Evolutionary conservation across 2,797 vertebrate genomes (phyloP).

Genomic region (Gymnothorax reevesii): DNA sequence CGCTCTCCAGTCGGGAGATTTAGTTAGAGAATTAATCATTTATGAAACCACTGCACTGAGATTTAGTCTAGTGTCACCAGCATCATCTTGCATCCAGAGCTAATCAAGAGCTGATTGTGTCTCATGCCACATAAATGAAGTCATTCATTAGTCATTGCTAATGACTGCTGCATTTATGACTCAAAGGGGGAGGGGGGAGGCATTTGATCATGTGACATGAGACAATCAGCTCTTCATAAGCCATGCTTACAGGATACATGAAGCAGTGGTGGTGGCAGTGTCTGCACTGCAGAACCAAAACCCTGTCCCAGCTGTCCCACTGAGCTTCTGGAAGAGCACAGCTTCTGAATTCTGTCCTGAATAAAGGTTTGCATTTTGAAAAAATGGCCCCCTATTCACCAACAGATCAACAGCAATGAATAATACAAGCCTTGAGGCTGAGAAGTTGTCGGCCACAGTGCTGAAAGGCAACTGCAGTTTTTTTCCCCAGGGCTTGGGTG

Average conservation of each 20-base stretch:
- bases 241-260: too few species aligned
- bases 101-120: neutral
- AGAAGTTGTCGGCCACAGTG: conserved; percentile 40
- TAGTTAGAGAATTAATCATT: neutral
- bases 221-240: too few species aligned
- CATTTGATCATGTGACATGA: too few species aligned
- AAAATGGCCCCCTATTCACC: neutral
- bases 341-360: neutral
- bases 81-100: conserved; percentile 14
- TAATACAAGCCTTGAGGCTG: conserved; percentile 48
- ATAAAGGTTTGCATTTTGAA: neutral
- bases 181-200: neutral
- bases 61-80: neutral
- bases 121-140: too few species aligned
- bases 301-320: neutral
- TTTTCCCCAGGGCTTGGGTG: conserved; percentile 39
- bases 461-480: conserved; percentile 23
- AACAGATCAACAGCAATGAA: neutral
- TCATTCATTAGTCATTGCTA: neutral
- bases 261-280: too few species aligned
- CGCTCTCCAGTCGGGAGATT: neutral
- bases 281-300: too few species aligned
- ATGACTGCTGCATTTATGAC: conserved; percentile 18
- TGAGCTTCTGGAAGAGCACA: neutral
- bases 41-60: neutral